Evolutionary conservation across 1,140 invertebrate genomes (phyloP), one percentile per base, ranked within the genome.

Genomic region (Magallana gigas): DNA sequence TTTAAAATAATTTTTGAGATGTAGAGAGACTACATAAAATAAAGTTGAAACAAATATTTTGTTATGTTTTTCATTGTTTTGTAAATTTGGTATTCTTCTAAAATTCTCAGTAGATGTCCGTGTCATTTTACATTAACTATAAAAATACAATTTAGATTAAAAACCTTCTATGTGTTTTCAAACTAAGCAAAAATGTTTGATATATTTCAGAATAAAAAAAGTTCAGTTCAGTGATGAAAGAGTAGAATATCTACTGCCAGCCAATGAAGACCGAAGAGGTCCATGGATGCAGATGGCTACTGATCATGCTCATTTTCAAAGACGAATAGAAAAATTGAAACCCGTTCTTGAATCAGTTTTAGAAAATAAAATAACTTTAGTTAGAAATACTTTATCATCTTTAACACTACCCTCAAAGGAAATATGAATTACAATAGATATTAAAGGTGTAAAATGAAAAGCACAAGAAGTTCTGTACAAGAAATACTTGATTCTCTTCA

Each of bases 41-140:
- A 64, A 64, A 64, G 60, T 64, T 64, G 60, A 64, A 64, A 64
- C 60, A 64, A 64, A 64, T 64, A 64, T 64, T 64, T 64, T 64
- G 60, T 64, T 64, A 64, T 64, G 60, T 64, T 18, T 64, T 64
- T 64, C 60, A 64, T 64, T 64, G 60, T 18, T 64, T 64, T 64
- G 60, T 64, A 64, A 64, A 64, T 64, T 64, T 64, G 60, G 60
- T 64, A 18, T 18, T 36, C 36, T 36, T 36, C 36, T 36, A 36
- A 36, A 36, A 36, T 36, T 36, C 36, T 36, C 36, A 36, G 36
- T 36, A 36, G 36, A 64, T 16, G 60, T 64, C 60, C 60, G 16
- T 64, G 14, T 64, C 60, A 64, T 64, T n/a, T 16, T 64, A 12
- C 60, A 64, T 64, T 64, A 64, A 64, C 60, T 64, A 64, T 64